A percentile compares a stretch with the other conserved stretches of the same genome.
Conservation (phyloP, 2,888 invertebrate genomes). For the Acleris laterana region DNA sequence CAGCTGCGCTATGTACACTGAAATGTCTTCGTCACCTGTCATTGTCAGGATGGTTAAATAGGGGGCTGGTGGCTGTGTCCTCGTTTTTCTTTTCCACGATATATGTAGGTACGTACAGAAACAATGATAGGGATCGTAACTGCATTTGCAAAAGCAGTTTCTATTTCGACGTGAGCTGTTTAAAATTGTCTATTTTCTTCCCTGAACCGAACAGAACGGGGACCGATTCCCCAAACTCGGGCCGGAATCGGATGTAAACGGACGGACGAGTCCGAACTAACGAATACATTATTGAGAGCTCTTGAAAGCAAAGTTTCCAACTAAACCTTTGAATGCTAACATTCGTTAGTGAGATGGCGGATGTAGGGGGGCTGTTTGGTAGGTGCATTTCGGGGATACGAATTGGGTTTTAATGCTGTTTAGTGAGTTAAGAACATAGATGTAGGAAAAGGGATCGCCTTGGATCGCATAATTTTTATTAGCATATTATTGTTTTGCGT, state of each 20-base stretch:
- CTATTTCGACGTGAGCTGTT: background rate
- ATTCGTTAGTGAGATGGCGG: slow-evolving; percentile 2
- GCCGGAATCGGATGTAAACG: background rate
- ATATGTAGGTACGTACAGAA: too few relatives aligned
- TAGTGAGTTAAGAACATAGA: too few relatives aligned
- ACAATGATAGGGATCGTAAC: too few relatives aligned
- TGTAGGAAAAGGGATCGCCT: too few relatives aligned
- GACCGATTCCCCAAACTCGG: slow-evolving; percentile 5
- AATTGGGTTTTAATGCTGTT: too few relatives aligned
- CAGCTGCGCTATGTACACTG: too few relatives aligned
- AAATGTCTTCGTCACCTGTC: too few relatives aligned
- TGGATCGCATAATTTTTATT: too few relatives aligned
- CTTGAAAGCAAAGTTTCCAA: slow-evolving; percentile 16
- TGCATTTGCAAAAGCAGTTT: background rate
- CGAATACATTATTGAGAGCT: slow-evolving; percentile 22
- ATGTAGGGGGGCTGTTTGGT: background rate
- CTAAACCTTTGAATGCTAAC: background rate
- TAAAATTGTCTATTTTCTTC: background rate
- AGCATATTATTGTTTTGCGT: too few relatives aligned
- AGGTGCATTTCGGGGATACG: background rate
- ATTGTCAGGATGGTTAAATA: too few relatives aligned
- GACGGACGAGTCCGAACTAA: slow-evolving; percentile 17
- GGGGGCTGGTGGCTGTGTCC: too few relatives aligned
- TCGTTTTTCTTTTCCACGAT: too few relatives aligned
- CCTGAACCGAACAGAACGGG: background rate